Base-by-base conservation (phyloP, 2,797 vertebrate genomes). In the Acanthopagrus latus region DNA sequence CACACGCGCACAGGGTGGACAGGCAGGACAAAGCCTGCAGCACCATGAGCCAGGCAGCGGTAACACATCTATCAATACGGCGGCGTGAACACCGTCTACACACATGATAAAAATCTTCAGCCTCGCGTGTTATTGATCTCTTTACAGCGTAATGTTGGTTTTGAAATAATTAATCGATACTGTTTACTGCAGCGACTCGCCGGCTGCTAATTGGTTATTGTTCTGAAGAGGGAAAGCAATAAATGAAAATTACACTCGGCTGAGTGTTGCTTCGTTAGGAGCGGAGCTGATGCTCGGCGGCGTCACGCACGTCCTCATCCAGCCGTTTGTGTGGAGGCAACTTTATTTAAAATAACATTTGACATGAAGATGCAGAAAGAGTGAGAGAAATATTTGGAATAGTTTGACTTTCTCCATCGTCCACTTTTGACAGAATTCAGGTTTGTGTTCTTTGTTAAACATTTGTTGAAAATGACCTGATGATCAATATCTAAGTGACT, bases 51-150 rank as follows among this genome's bases (percentile, higher is more conserved):
- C 12, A 2, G 43, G 50, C 23, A 65, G 52, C 0, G 57, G 80
- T 88, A 82, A 82, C 59, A 56, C 66, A 74, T 87, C 67, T 62
- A 80, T 80, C 76, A 78, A 27, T 70, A 70, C 58, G 44, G 60
- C 2, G 5, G 25, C 55, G 66, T 54, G 59, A 80, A 71, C 64
- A 21, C n/a, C 44, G 59, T 48, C 71, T 11, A 41, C 63, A 60
- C 64, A 17, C 48, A 47, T 0, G 55, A 59, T 71, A 51, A 12
- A 62, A 68, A 27, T 50, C 74, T 81, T 16, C 64, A 38, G 57
- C 74, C 54, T 16, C 18, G 1, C 12, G 21, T 59, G 27, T 60
- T 55, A 78, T 79, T 13, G 72, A 78, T 71, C 64, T 27, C 27
- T 58, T 55, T 29, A 47, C 41, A 18, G 21, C 3, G 13, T 47